Evolutionary conservation across 2,797 vertebrate species (phyloP), one percentile per base, ranked within the genome.

Genomic region (Brachyalestes nurse): DNA sequence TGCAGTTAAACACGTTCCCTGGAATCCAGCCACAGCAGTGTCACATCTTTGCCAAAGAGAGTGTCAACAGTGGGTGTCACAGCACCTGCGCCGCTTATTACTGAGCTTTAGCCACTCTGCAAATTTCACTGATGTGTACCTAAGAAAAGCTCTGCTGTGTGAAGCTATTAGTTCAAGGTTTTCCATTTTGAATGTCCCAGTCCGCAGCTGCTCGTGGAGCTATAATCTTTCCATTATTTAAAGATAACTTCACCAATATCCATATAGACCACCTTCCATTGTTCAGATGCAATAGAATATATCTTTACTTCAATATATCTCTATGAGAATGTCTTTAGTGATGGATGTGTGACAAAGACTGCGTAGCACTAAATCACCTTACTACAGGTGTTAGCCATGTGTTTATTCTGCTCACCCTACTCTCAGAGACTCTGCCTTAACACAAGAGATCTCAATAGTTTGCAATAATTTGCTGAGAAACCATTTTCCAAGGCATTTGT

Each of bases 91-190:
- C 65, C 42, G 65, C 78, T 83, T 75, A 81, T 81, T 72, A 75
- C 65, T 47, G 71, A 73, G 77, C 67, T 70, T 82, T 77, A 77
- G 73, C 80, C 70, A 77, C 61, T 85, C 78, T 55, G 84, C 80
- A 75, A 83, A 85, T 83, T 78, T 83, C 78, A 78, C 78, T 75
- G 72, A 75, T 83, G 81, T 85, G 71, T 81, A 72, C 78, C 77
- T 75, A 75, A 47, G 65, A 80, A 72, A 62, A 47, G 5, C 65
- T 74, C 21, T 51, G 70, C 57, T 77, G 77, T 57, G 47, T 75
- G 72, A 70, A 62, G 21, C 77, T 72, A 6, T 62, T 38, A 40
- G 34, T 6, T 55, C 70, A 38, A 49, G 77, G 34, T 81, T 83
- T 61, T 80, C 60, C 71, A 80, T 69, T 55, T 65, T 42, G 12